Base-by-base conservation (phyloP, 1,140 invertebrate genomes). In the Drosophila takahashii region DNA sequence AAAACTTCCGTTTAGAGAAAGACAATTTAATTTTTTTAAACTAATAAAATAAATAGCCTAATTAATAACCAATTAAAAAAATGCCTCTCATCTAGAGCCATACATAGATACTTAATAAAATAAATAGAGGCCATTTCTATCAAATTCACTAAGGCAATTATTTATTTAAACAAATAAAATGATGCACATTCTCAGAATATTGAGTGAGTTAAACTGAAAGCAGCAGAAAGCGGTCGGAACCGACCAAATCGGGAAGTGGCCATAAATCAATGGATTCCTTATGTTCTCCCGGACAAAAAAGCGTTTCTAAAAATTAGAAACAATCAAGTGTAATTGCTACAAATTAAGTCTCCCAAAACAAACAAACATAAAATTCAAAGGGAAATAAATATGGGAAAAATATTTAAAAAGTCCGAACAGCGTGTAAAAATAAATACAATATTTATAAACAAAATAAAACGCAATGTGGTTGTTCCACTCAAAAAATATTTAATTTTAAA, bases 401-500 rank as follows among this genome's bases (percentile, higher is more conserved):
- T 32, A n/a, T n/a, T n/a, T n/a, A n/a, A n/a, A n/a, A n/a, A n/a
- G n/a, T n/a, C n/a, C n/a, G n/a, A n/a, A n/a, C n/a, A n/a, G n/a
- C n/a, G n/a, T n/a, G n/a, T n/a, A n/a, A n/a, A n/a, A n/a, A n/a
- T n/a, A n/a, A n/a, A n/a, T n/a, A n/a, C n/a, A n/a, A 51, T 34
- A 51, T 34, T 34, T 51, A 34, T 34, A 29, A 29, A 7, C n/a
- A 32, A 11, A 22, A 8, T 1, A 8, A n/a, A n/a, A 4, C 3
- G n/a, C 11, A n/a, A 27, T n/a, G 9, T 13, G 6, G 18, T n/a
- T 47, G 0, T 47, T 27, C 7, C 48, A 58, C 32, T 61, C 37
- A 59, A 32, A 41, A 27, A 59, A 13, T 42, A 10, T 34, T 42
- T 13, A n/a, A 57, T 22, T 59, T 62, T 15, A 62, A 62, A 62